Conservation (phyloP, 2,113 vertebrate species). For the Scolopax mira region DNA sequence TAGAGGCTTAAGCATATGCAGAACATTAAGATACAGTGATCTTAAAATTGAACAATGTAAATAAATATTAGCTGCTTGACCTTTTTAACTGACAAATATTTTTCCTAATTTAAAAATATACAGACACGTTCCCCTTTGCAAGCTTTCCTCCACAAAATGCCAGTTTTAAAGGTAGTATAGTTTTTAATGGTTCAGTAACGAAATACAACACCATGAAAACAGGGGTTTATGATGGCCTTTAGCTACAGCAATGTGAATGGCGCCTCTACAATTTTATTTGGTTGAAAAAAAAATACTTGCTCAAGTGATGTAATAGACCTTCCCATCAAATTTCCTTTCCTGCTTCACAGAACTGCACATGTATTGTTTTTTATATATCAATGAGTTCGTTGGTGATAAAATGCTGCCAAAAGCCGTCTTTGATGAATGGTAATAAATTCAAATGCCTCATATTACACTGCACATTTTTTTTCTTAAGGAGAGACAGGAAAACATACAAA, state of each 20-base stretch:
- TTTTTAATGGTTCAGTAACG: slow-evolving; percentile 44
- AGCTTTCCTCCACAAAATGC: not conserved
- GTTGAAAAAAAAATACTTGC: not conserved
- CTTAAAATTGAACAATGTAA: not conserved
- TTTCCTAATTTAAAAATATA: not conserved
- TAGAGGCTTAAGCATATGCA: not conserved
- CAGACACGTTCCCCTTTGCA: not conserved
- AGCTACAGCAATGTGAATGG: slow-evolving; percentile 58
- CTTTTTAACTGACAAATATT: not conserved
- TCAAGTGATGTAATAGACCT: slow-evolving; percentile 62
- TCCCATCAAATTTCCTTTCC: slow-evolving; percentile 62
- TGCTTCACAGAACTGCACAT: slow-evolving; percentile 33
- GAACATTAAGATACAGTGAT: not conserved
- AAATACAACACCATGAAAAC: slow-evolving; percentile 39
- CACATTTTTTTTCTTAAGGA: not conserved
- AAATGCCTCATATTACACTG: slow-evolving; percentile 37
- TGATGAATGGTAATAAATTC: slow-evolving; percentile 68
- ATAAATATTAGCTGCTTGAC: not conserved
- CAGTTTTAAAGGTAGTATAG: not conserved
- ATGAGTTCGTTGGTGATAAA: slow-evolving; percentile 54
- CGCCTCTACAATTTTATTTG: slow-evolving; percentile 70
- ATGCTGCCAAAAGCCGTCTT: slow-evolving; percentile 66
- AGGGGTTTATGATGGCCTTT: slow-evolving; percentile 71
- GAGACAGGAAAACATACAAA: slow-evolving; percentile 50
- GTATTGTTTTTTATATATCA: slow-evolving; percentile 52